phyloP scores from a whole-genome alignment of 2,888 invertebrate genomes.

The Ophioninae sp. region DNA sequence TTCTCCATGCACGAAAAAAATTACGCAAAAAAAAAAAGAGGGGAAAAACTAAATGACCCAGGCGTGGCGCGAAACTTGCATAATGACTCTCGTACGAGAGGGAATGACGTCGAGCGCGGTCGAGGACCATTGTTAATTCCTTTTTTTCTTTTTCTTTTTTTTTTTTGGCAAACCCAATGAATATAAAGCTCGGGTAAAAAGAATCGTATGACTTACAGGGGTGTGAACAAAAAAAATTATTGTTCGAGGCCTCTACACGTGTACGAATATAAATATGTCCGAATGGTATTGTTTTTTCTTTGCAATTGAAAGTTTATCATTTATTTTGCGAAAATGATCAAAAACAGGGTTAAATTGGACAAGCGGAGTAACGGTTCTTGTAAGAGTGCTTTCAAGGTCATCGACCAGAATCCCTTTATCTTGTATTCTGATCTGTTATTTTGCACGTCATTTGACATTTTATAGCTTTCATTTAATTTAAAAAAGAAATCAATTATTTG shows the following conservation, averaged over 20 bases:
- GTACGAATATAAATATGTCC: background rate
- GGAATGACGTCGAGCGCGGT: slow-evolving; percentile 44
- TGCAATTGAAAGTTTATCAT: no score
- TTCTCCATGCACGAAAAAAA: slow-evolving; percentile 35
- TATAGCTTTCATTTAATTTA: no score
- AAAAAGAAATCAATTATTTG: no score
- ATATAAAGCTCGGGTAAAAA: slow-evolving; percentile 24
- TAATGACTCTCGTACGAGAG: slow-evolving; percentile 41
- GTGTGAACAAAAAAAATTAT: background rate
- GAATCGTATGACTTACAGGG: slow-evolving; percentile 11
- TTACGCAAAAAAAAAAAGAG: slow-evolving; percentile 18
- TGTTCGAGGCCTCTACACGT: background rate
- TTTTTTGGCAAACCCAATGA: slow-evolving; percentile 30
- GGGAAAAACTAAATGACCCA: slow-evolving; percentile 42
- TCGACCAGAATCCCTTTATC: no score
- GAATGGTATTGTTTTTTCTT: background rate
- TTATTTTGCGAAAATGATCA: no score
- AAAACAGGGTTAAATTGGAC: no score
- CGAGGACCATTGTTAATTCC: slow-evolving; percentile 35
- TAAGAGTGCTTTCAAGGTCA: no score
- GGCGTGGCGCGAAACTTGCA: slow-evolving; percentile 35
- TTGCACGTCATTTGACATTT: no score
- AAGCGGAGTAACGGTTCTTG: no score
- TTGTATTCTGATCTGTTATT: no score
- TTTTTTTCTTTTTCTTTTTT: slow-evolving; percentile 24